A percentile compares a stretch with the other conserved stretches of the same genome.
Evolutionary conservation across 2,888 invertebrate genomes (phyloP).

Genomic region (Empis livida): DNA sequence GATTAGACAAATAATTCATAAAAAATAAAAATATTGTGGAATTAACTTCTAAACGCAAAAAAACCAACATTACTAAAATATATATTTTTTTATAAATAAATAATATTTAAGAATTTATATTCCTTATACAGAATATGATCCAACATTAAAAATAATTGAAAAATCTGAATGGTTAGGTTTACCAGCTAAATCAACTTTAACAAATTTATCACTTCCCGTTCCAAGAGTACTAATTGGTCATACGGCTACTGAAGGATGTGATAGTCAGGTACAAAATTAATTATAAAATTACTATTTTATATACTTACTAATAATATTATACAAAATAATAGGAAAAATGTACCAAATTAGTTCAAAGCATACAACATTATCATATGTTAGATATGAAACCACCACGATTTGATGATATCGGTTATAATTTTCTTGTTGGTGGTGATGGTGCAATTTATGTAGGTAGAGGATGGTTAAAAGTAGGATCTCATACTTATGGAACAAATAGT

Average conservation of each 20-base stretch:
- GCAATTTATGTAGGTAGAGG: slow-evolving; percentile 30
- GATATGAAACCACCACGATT: too few species aligned
- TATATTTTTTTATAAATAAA: too few species aligned
- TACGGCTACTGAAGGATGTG: not conserved
- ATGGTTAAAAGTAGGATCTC: slow-evolving; percentile 24
- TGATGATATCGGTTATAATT: slow-evolving; percentile 29
- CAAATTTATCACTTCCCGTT: not conserved
- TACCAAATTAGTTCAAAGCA: slow-evolving; percentile 21
- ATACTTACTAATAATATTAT: too few species aligned
- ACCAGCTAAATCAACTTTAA: slow-evolving; percentile 13
- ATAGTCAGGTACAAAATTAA: not conserved
- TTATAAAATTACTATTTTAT: too few species aligned
- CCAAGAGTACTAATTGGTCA: slow-evolving; percentile 1
- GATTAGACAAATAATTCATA: too few species aligned
- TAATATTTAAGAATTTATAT: too few species aligned
- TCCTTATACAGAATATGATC: too few species aligned
- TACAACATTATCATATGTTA: slow-evolving; percentile 27
- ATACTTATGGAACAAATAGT: slow-evolving; percentile 25
- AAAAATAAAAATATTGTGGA: too few species aligned
- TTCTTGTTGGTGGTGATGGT: slow-evolving; percentile 28
- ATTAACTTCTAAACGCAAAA: too few species aligned
- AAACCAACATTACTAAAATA: too few species aligned
- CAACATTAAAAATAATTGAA: slow-evolving; percentile 12
- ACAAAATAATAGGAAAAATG: slow-evolving; percentile 14
- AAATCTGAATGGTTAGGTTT: slow-evolving; percentile 27